phyloP scores from a whole-genome alignment of 2,113 vertebrate genomes.

The Lasiurus cinereus region DNA sequence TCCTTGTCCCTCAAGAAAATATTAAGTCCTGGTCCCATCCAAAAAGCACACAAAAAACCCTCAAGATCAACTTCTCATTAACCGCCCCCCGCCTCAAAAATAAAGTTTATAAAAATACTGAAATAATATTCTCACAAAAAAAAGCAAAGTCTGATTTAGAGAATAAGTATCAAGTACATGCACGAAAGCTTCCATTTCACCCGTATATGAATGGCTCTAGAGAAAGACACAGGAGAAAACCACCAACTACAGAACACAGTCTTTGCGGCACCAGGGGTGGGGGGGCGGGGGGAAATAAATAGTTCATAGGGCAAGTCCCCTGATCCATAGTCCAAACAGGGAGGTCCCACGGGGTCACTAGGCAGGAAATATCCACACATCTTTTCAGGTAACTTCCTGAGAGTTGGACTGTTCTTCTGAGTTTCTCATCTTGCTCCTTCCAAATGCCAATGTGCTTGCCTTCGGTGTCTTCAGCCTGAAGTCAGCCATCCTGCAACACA shows the following conservation, averaged over 20 bases:
- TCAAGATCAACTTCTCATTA: conserved; percentile 41
- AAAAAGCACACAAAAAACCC: conserved; percentile 64
- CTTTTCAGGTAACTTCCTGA: conserved; percentile 62
- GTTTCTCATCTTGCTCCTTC: conserved; percentile 55
- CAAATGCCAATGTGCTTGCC: conserved; percentile 33
- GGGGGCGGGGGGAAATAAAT: conserved; percentile 82
- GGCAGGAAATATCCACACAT: background rate
- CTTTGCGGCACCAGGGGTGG: background rate
- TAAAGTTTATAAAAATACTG: conserved; percentile 66
- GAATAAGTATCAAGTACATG: conserved; percentile 21
- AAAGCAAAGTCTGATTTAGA: conserved; percentile 69
- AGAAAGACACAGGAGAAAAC: conserved; percentile 63
- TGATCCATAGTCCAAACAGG: conserved; percentile 55
- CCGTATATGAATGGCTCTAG: conserved; percentile 55
- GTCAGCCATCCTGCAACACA: conserved; percentile 88
- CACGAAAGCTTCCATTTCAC: conserved; percentile 76
- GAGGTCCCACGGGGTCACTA: background rate
- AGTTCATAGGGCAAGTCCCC: conserved; percentile 70
- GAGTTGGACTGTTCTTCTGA: conserved; percentile 40
- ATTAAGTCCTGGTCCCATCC: conserved; percentile 62
- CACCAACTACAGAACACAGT: background rate
- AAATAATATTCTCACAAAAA: conserved; percentile 73
- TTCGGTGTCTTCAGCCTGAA: conserved; percentile 56
- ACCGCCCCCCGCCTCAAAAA: background rate
- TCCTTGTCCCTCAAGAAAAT: conserved; percentile 62